phyloP scores from a whole-genome alignment of 1,140 invertebrate species.

The Lerema accius region DNA sequence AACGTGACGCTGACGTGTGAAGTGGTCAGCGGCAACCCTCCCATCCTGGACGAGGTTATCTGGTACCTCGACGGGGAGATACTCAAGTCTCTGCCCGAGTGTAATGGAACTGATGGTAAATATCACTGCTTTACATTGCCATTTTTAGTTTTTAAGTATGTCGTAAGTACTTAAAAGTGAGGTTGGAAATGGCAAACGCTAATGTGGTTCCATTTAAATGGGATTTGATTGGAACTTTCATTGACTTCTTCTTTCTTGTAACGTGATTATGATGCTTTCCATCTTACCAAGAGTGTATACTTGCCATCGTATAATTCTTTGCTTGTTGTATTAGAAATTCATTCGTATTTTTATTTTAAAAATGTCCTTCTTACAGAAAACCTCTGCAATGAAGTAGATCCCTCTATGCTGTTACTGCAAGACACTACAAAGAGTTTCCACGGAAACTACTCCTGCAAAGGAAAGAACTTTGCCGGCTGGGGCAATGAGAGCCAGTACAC shows the following conservation, averaged over 20 bases:
- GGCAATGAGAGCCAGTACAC: constrained; percentile 88
- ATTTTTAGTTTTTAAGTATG: neutral
- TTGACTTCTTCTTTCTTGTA: too few relatives aligned
- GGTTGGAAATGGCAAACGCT: too few relatives aligned
- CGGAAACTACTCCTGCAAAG: constrained; percentile 96
- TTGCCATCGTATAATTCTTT: too few relatives aligned
- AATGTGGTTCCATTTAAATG: too few relatives aligned
- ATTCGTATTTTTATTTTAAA: too few relatives aligned
- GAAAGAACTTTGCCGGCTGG: constrained; percentile 93
- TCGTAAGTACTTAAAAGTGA: too few relatives aligned
- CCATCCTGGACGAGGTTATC: constrained; percentile 85
- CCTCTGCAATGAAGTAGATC: constrained; percentile 91
- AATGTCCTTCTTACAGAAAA: constrained; percentile 54
- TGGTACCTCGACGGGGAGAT: constrained; percentile 94
- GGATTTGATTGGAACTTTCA: too few relatives aligned
- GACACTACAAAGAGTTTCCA: constrained; percentile 92
- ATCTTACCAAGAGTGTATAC: too few relatives aligned
- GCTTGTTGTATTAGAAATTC: too few relatives aligned
- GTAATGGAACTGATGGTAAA: constrained; percentile 84
- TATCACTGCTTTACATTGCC: constrained; percentile 6
- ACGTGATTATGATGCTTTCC: too few relatives aligned
- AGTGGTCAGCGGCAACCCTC: constrained; percentile 87
- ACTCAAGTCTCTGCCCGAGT: constrained; percentile 93
- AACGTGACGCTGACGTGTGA: constrained; percentile 93
- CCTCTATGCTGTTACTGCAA: constrained; percentile 91